Evolutionary conservation across 2,888 invertebrate species (phyloP), one percentile per base, ranked within the genome.

Genomic region (Sturmia bella): DNA sequence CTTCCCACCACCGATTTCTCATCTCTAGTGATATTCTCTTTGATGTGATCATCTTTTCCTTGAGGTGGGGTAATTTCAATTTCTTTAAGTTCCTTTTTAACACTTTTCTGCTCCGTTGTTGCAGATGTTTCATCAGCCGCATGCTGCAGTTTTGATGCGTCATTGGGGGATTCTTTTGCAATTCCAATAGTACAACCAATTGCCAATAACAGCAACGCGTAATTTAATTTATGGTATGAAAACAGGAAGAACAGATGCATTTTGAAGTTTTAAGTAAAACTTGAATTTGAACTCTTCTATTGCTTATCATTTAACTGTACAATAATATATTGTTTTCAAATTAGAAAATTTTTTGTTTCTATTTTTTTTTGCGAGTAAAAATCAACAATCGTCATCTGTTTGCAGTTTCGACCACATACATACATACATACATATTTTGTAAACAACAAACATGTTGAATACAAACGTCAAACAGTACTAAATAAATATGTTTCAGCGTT

Each of bases 81-180:
- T 48, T 73, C 17, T 56, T 80, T 73, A 13, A 83, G 54, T 0
- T 80, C 80, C 19, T 83, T 83, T 43, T 83, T 83, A 21, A 79
- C 59, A 11, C 61, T 64, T 45, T 66, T 68, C 57, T 80, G 75
- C 27, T 66, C 39, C 6, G 17, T 2, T 13, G 21, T 7, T 6
- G 19, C 41, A 52, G 32, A 9, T 37, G 19, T 24, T 69, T 69
- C 41, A 43, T 15, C 19, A 2, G 56, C 19, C 7, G 19, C n/a
- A 9, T 19, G 9, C 12, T 15, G 19, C 9, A n/a, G 13, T 3
- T 41, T 63, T 41, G 43, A 13, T 43, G 52, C 39, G 27, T 48
- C 61, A 63, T 45, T 54, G 13, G 70, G 15, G 50, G 24, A 37
- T 11, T 48, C 13, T 41, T 39, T 54, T 37, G 15, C 48, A 41